phyloP scores from a whole-genome alignment of 2,113 vertebrate genomes.

The Megaceryle maxima region DNA sequence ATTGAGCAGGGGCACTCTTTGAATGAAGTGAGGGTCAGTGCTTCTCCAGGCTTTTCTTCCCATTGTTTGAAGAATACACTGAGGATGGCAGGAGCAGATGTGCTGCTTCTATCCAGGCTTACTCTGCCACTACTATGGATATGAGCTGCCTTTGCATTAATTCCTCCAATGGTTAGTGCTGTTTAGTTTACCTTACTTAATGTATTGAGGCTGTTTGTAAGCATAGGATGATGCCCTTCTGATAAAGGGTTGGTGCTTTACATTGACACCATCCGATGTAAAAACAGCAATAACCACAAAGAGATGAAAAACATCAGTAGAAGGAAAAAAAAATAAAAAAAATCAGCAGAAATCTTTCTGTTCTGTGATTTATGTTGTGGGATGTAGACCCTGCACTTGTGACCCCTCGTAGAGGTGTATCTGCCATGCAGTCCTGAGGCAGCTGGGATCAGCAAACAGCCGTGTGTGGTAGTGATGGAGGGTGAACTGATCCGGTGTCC shows the following conservation, averaged over 20 bases:
- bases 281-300: neutral
- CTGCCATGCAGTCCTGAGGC: neutral
- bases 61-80: conserved; percentile 55
- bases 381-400: neutral
- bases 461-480: neutral
- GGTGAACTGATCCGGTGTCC: neutral
- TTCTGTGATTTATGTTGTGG: neutral
- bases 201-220: neutral
- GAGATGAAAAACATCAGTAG: neutral
- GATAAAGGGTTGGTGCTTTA: neutral
- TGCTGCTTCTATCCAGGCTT: conserved; percentile 16
- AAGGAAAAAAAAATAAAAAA: neutral
- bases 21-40: conserved; percentile 55
- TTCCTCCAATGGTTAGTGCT: neutral
- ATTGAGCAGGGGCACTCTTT: conserved; percentile 53
- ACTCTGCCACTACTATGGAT: neutral
- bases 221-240: accelerated
- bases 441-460: neutral
- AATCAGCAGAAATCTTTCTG: neutral
- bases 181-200: neutral
- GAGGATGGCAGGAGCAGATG: conserved; percentile 68
- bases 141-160: conserved; percentile 7
- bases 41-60: conserved; percentile 65
- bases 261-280: neutral
- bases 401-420: neutral